phyloP scores from a whole-genome alignment of 53 echinoderm and acorn worm genomes.

The Astropecten irregularis region DNA sequence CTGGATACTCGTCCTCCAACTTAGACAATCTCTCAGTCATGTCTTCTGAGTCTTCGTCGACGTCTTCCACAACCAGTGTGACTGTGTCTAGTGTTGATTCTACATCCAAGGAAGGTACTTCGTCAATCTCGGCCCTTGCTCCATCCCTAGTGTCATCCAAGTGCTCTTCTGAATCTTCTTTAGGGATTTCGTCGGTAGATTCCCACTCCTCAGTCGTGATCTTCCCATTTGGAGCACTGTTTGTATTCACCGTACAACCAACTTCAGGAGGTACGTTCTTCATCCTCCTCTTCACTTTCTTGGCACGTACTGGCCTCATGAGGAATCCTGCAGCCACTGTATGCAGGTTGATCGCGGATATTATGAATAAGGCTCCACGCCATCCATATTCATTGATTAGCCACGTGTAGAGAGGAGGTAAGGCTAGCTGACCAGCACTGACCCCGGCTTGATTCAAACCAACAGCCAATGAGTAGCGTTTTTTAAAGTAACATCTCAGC shows the following conservation, averaged over 20 bases:
- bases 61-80: background rate
- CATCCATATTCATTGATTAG: background rate
- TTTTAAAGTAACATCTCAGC: background rate
- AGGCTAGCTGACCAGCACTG: background rate
- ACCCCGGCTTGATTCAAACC: background rate
- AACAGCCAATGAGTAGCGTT: background rate
- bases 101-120: background rate
- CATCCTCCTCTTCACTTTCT: background rate
- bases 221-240: background rate
- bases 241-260: background rate
- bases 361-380: background rate
- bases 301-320: constrained; percentile 7
- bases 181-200: background rate
- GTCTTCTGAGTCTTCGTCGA: too few species aligned
- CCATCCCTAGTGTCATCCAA: background rate
- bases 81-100: background rate
- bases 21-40: too few species aligned
- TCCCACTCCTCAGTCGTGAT: background rate
- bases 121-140: background rate
- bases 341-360: background rate
- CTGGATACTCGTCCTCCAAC: background rate
- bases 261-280: background rate
- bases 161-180: background rate
- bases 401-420: constrained; percentile 16
- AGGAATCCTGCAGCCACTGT: constrained; percentile 1